Base-by-base conservation (phyloP, 2,113 vertebrate species). In the Zingel zingel region DNA sequence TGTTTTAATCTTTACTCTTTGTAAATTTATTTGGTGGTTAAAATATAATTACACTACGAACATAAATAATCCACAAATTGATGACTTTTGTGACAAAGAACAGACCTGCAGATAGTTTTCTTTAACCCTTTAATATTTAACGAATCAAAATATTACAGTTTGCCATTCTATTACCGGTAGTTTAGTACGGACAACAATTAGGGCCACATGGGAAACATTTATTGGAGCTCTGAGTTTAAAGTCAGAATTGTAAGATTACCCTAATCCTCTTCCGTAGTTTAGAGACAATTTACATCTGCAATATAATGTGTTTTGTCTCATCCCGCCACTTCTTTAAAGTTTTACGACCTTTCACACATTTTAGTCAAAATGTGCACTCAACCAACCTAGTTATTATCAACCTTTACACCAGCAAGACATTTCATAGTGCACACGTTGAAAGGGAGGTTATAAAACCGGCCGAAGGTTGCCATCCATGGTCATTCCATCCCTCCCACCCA, bases 381-480 rank as follows among this genome's bases (percentile, higher is more conserved):
- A 14, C 1, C 16, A 5, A 39, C 21, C 0, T 1, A 33, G n/a
- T 39, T 19, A 9, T 48, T n/a, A 9, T 19, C 15, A 15, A 21
- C 36, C 59, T 53, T 78, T 51, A 51, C 23, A 58, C 12, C 18
- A 19, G n/a, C 0, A 9, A 12, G 21, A 23, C 19, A 3, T 73
- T 79, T 78, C 51, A 51, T 30, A 27, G 62, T 4, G 10, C 56
- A 23, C 10, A 12, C 62, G 61, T 0, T n/a, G 3, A 56, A 58
- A 56, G 12, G 43, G n/a, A 69, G 54, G 70, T 39, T 63, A n/a
- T 83, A 77, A 90, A 90, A 78, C 10, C 11, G 30, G 50, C 19
- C 27, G 51, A 87, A 84, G 85, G 63, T 85, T 84, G 10, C 74
- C 75, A 47, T 64, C 18, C 61, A n/a, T 43, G n/a, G 23, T 43